These are phyloP conservation scores for Calosoma granatense DNA, from an alignment of 1,140 invertebrate genomes.

Conservation along the genomic window DNA sequence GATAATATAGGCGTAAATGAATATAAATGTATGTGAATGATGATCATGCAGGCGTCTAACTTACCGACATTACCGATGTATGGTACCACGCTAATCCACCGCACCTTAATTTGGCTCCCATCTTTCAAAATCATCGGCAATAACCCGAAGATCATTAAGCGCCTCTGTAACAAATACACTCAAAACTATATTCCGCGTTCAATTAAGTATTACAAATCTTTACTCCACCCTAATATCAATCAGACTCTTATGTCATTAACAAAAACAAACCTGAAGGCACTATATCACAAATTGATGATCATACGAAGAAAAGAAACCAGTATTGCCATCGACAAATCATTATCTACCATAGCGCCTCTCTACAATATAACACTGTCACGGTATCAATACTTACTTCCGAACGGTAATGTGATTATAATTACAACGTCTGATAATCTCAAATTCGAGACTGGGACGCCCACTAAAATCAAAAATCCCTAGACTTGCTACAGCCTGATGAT, in stretches of 20 bases:
- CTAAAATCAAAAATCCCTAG: conserved; percentile 25
- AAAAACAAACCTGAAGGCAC: conserved; percentile 16
- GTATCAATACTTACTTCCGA: conserved; percentile 18
- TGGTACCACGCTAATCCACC: too few relatives aligned
- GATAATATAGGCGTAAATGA: too few relatives aligned
- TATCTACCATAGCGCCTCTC: neutral
- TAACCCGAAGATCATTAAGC: too few relatives aligned
- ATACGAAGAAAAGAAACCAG: conserved; percentile 8
- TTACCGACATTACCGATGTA: too few relatives aligned
- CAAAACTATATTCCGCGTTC: conserved; percentile 15
- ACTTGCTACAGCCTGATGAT: conserved; percentile 17
- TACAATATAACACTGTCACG: too few relatives aligned
- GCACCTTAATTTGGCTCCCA: too few relatives aligned
- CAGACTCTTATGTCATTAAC: conserved; percentile 17
- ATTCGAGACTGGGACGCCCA: conserved; percentile 21
- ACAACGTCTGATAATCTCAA: conserved; percentile 25
- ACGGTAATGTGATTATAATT: conserved; percentile 27
- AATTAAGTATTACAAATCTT: conserved; percentile 17
- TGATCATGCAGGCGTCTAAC: too few relatives aligned
- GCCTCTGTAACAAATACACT: too few relatives aligned
- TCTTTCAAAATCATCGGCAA: too few relatives aligned
- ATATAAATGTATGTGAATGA: too few relatives aligned
- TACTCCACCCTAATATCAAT: conserved; percentile 15
- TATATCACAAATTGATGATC: conserved; percentile 14
- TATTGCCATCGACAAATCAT: neutral